These are phyloP conservation scores for Amphiprion clarkii DNA, from an alignment of 2,797 vertebrate genomes.

Conservation along the genomic window DNA sequence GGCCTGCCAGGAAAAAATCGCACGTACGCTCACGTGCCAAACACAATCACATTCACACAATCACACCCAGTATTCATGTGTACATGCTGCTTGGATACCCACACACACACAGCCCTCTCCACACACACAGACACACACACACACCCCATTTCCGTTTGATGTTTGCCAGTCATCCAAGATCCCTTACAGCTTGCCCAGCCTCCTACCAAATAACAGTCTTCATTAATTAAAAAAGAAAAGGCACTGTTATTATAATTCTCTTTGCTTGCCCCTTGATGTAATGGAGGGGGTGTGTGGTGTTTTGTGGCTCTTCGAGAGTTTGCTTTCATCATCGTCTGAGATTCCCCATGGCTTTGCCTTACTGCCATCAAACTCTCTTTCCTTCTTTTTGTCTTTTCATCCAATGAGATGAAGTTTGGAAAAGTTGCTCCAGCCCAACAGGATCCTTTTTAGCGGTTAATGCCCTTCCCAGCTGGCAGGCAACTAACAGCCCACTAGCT, in stretches of 20 bases:
- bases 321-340: slow-evolving; percentile 85
- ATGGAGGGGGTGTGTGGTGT: slow-evolving; percentile 82
- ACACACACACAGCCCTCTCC: slow-evolving; percentile 5
- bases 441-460: slow-evolving; percentile 78
- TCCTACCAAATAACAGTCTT: slow-evolving; percentile 87
- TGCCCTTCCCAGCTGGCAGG: slow-evolving; percentile 75
- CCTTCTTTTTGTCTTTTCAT: slow-evolving; percentile 84
- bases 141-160: slow-evolving; percentile 81
- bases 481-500: slow-evolving; percentile 64
- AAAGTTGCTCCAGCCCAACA: slow-evolving; percentile 78
- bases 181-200: slow-evolving; percentile 86
- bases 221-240: slow-evolving; percentile 86
- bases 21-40: slow-evolving; percentile 15
- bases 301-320: slow-evolving; percentile 85
- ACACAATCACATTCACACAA: slow-evolving; percentile 50
- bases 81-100: slow-evolving; percentile 46
- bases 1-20: slow-evolving; percentile 66
- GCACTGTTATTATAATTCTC: slow-evolving; percentile 85
- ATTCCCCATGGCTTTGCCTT: slow-evolving; percentile 82
- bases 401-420: slow-evolving; percentile 81
- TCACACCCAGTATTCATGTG: slow-evolving; percentile 56
- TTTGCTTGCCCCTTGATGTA: slow-evolving; percentile 85
- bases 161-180: slow-evolving; percentile 89
- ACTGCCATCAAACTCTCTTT: slow-evolving; percentile 80
- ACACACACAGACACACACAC: slow-evolving; percentile 18